Evolutionary conservation across 2,113 vertebrate genomes (phyloP).

Genomic region (Callionymus lyra): DNA sequence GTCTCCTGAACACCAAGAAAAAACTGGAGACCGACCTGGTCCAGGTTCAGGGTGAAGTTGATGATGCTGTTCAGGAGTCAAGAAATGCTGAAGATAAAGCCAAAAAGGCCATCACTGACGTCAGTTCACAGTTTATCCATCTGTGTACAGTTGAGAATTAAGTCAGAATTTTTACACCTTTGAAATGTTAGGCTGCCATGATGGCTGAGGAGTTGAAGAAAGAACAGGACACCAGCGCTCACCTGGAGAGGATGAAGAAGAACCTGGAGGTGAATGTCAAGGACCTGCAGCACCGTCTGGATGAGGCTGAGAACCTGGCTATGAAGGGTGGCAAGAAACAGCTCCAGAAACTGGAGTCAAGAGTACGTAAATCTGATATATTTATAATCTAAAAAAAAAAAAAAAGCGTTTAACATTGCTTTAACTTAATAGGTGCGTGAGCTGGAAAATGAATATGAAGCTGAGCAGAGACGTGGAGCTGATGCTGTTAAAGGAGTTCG

Average conservation of each 20-base stretch:
- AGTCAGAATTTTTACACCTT: not conserved
- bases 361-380: conserved; percentile 40
- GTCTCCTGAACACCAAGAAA: conserved; percentile 58
- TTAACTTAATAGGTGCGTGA: conserved; percentile 12
- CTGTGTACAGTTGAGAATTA: not conserved
- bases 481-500: conserved; percentile 40
- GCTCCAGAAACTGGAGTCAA: conserved; percentile 75
- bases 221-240: conserved; percentile 81
- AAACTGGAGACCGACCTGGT: conserved; percentile 48
- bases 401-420: not conserved
- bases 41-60: conserved; percentile 53
- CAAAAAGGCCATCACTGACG: conserved; percentile 88
- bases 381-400: not conserved
- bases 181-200: conserved; percentile 68
- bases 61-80: conserved; percentile 50
- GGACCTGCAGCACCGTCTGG: conserved; percentile 76
- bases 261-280: conserved; percentile 80
- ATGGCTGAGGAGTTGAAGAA: conserved; percentile 86
- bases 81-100: conserved; percentile 88
- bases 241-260: conserved; percentile 94
- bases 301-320: conserved; percentile 81
- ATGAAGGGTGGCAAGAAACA: conserved; percentile 81
- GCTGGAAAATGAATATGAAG: conserved; percentile 15
- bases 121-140: conserved; percentile 16
- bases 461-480: conserved; percentile 35